phyloP scores from a whole-genome alignment of 2,888 invertebrate genomes.

The Scaptomyza polygonia region DNA sequence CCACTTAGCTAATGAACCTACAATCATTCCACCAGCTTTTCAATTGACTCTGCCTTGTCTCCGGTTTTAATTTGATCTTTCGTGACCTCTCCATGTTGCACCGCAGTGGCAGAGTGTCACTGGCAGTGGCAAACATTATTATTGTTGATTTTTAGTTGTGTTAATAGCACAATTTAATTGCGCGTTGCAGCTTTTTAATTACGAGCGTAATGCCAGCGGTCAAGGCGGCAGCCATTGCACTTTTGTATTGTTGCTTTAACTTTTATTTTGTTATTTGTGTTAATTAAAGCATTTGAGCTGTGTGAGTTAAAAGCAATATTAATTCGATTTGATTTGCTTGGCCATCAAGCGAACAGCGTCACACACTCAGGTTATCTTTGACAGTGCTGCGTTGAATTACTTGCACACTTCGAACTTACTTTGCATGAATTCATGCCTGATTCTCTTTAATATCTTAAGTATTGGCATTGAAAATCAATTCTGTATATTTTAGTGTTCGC shows the following conservation, averaged over 20 bases:
- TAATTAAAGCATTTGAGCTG: slow-evolving; percentile 59
- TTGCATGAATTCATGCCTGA: slow-evolving; percentile 72
- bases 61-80: slow-evolving; percentile 53
- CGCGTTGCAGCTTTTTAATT: slow-evolving; percentile 50
- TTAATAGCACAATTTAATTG: slow-evolving; percentile 54
- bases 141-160: slow-evolving; percentile 5
- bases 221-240: slow-evolving; percentile 66
- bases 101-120: slow-evolving; percentile 56
- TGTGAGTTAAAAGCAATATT: slow-evolving; percentile 44
- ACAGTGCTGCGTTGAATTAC: slow-evolving; percentile 55
- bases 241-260: slow-evolving; percentile 27
- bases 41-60: slow-evolving; percentile 33
- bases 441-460: slow-evolving; percentile 61
- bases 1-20: slow-evolving; percentile 58
- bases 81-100: slow-evolving; percentile 49
- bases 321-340: slow-evolving; percentile 53
- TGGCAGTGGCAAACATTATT: slow-evolving; percentile 73
- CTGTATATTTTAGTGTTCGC: slow-evolving; percentile 1
- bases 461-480: slow-evolving; percentile 44
- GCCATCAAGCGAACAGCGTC: slow-evolving; percentile 36
- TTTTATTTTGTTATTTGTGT: slow-evolving; percentile 38
- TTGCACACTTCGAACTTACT: slow-evolving; percentile 64
- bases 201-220: slow-evolving; percentile 36
- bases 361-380: slow-evolving; percentile 41
- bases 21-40: slow-evolving; percentile 80